Conservation (phyloP, 2,113 vertebrate genomes). For the Arvicanthis niloticus region DNA sequence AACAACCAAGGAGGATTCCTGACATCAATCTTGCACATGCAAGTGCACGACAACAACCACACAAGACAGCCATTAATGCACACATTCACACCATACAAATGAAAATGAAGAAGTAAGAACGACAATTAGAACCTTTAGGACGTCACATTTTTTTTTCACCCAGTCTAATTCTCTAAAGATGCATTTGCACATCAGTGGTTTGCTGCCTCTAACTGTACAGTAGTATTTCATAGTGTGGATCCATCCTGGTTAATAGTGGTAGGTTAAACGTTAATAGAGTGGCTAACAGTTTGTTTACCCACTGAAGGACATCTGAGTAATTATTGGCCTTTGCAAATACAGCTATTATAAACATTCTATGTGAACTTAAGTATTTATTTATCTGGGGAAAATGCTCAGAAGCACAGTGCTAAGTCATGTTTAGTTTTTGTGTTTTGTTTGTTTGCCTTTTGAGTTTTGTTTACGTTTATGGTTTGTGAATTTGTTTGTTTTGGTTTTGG, state of each 20-base stretch:
- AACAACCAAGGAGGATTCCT: not conserved
- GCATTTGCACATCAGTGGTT: not conserved
- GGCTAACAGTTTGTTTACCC: not conserved
- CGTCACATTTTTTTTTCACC: not conserved
- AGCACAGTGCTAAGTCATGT: not conserved
- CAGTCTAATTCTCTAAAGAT: not conserved
- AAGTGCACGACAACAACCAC: not conserved
- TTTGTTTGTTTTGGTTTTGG: not conserved
- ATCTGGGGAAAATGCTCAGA: not conserved
- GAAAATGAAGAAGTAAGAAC: not conserved
- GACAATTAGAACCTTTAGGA: not conserved
- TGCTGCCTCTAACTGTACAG: not conserved
- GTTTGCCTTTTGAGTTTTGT: not conserved
- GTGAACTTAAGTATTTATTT: conserved; percentile 20
- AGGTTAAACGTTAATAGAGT: not conserved
- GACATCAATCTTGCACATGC: not conserved
- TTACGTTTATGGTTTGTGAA: not conserved
- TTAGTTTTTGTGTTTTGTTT: not conserved
- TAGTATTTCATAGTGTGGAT: not conserved
- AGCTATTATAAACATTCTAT: not conserved
- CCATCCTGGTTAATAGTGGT: not conserved
- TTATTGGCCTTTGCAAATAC: not conserved
- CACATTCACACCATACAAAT: not conserved
- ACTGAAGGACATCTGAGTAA: not conserved
- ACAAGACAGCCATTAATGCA: not conserved